A percentile compares a stretch with the other conserved stretches of the same genome.
Conservation (phyloP, 2,888 invertebrate genomes). For the Steinernema carpocapsae region DNA sequence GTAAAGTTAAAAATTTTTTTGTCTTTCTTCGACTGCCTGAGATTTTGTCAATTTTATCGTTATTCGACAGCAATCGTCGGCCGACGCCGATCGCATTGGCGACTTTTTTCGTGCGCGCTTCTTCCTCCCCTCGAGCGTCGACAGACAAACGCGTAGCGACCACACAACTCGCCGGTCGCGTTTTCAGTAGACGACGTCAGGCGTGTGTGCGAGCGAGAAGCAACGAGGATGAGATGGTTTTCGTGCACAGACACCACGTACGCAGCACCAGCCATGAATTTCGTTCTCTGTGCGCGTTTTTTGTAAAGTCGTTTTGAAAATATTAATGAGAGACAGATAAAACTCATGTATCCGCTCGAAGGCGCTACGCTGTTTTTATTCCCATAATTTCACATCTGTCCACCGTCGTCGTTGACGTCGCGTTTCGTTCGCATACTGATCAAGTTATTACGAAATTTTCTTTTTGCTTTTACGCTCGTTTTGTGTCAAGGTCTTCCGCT, state of each 20-base stretch:
- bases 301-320: slow-evolving; percentile 21
- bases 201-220: too few species aligned
- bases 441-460: slow-evolving; percentile 23
- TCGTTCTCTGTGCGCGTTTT: slow-evolving; percentile 19
- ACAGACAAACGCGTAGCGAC: neutral
- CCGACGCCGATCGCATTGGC: slow-evolving; percentile 18
- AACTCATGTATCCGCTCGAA: slow-evolving; percentile 6
- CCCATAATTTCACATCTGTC: slow-evolving; percentile 14
- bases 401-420: neutral
- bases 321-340: slow-evolving; percentile 28
- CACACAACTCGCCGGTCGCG: slow-evolving; percentile 21
- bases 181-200: too few species aligned
- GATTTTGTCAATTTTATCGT: slow-evolving; percentile 31
- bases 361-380: neutral
- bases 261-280: neutral
- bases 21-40: neutral
- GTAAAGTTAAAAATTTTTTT: neutral
- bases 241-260: neutral
- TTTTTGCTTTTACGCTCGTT: slow-evolving; percentile 17
- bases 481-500: slow-evolving; percentile 12
- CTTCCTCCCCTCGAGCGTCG: neutral
- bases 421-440: neutral
- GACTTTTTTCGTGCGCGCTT: slow-evolving; percentile 15
- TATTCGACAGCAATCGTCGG: neutral
- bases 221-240: too few species aligned